phyloP scores from a whole-genome alignment of 1,140 invertebrate genomes.

The Anadara kagoshimensis region DNA sequence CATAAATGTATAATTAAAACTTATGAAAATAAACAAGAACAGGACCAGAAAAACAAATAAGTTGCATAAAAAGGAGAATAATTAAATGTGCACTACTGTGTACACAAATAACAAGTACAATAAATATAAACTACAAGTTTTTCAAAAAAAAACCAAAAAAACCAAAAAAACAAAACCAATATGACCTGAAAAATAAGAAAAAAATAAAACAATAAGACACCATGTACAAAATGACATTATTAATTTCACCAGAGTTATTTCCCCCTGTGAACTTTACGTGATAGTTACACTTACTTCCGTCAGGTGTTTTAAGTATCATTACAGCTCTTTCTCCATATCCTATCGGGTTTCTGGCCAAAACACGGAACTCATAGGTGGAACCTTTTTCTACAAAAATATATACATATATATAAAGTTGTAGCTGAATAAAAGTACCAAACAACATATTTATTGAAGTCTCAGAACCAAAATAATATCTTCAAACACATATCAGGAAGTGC shows the following conservation, averaged over 20 bases:
- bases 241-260: neutral
- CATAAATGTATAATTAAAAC: too few species aligned
- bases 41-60: too few species aligned
- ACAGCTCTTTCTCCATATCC: conserved; percentile 95
- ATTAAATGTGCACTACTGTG: too few species aligned
- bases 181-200: neutral
- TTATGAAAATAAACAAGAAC: too few species aligned
- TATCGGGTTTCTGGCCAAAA: conserved; percentile 93
- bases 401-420: conserved; percentile 24
- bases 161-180: neutral
- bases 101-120: too few species aligned
- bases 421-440: too few species aligned
- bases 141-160: too few species aligned
- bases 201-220: neutral
- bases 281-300: conserved; percentile 79
- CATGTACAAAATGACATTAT: neutral
- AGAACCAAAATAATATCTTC: too few species aligned
- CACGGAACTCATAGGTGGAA: conserved; percentile 94
- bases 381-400: conserved; percentile 82
- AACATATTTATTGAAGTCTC: too few species aligned
- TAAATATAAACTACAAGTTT: too few species aligned
- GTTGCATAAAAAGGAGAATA: too few species aligned
- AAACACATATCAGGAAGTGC: too few species aligned
- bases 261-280: neutral
- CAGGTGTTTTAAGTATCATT: conserved; percentile 90